Evolutionary conservation across 2,888 invertebrate genomes (phyloP).

Genomic region (Netelia fuscicornis): DNA sequence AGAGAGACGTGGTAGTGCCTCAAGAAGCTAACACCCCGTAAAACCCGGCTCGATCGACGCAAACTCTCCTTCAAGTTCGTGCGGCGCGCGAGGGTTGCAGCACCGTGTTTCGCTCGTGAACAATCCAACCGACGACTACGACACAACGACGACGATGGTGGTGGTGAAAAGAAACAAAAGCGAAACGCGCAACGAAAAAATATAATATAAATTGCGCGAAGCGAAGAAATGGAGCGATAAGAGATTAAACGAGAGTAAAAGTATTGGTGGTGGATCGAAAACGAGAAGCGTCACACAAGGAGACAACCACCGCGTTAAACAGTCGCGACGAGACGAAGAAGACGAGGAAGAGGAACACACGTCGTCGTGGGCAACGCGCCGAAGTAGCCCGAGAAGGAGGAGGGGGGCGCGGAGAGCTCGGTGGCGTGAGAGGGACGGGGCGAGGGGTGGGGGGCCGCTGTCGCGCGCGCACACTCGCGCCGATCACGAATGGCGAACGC

Average conservation of each 20-base stretch:
- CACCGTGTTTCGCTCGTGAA: background rate
- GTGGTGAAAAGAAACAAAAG: background rate
- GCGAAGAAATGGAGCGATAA: background rate
- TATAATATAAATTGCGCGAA: background rate
- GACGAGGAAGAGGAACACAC: conserved; percentile 34
- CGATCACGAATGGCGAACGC: conserved; percentile 65
- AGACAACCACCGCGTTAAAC: conserved; percentile 50
- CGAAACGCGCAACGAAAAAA: background rate
- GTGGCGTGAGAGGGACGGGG: conserved; percentile 31
- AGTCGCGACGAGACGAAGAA: conserved; percentile 55
- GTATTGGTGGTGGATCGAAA: background rate
- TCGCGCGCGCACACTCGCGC: conserved; percentile 58
- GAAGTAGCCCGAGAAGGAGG: conserved; percentile 21
- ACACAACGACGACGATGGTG: background rate
- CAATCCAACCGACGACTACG: background rate
- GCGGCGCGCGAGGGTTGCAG: background rate
- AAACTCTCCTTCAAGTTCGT: background rate
- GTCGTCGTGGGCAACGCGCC: conserved; percentile 45
- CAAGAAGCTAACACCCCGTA: background rate
- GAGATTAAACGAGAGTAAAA: background rate
- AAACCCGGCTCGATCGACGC: background rate
- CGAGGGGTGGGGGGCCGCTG: conserved; percentile 42
- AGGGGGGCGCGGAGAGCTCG: conserved; percentile 32
- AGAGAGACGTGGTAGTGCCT: background rate
- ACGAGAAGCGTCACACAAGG: conserved; percentile 41